Evolutionary conservation across 2,797 vertebrate species (phyloP).

Genomic region (Rhincodon typus): DNA sequence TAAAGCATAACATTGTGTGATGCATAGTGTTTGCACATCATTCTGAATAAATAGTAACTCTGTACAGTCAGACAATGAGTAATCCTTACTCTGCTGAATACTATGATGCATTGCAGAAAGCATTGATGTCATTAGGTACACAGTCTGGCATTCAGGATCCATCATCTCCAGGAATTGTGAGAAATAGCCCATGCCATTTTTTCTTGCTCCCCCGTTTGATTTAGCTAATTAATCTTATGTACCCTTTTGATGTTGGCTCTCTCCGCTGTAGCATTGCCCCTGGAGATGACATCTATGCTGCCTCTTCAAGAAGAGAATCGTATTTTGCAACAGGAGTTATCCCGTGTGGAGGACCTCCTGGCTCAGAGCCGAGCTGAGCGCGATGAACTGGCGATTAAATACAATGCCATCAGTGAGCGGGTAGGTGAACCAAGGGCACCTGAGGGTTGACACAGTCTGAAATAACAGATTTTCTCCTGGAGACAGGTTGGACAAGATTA

Average conservation of each 20-base stretch:
- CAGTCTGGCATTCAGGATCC: not conserved
- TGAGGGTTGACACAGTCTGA: not conserved
- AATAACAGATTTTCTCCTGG: not conserved
- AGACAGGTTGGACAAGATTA: not conserved
- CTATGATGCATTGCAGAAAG: not conserved
- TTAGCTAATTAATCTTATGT: not conserved
- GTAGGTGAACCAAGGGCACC: conserved; percentile 54
- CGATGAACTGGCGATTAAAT: conserved; percentile 91
- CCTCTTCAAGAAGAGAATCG: conserved; percentile 85
- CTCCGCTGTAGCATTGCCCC: conserved; percentile 27
- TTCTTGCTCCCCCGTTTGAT: not conserved
- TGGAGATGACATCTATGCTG: conserved; percentile 79
- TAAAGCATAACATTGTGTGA: not conserved
- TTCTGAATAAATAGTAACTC: not conserved
- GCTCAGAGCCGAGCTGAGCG: conserved; percentile 85
- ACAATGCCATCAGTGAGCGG: conserved; percentile 78
- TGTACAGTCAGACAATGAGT: not conserved
- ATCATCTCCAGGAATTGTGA: not conserved
- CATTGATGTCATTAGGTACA: not conserved
- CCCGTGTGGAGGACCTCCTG: conserved; percentile 81
- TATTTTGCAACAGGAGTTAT: conserved; percentile 82
- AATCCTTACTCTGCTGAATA: not conserved
- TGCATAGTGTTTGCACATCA: not conserved
- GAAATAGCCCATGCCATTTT: not conserved
- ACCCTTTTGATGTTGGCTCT: not conserved